Conservation (phyloP, 2,888 invertebrate genomes). For the Rhyacophila evoluta region DNA sequence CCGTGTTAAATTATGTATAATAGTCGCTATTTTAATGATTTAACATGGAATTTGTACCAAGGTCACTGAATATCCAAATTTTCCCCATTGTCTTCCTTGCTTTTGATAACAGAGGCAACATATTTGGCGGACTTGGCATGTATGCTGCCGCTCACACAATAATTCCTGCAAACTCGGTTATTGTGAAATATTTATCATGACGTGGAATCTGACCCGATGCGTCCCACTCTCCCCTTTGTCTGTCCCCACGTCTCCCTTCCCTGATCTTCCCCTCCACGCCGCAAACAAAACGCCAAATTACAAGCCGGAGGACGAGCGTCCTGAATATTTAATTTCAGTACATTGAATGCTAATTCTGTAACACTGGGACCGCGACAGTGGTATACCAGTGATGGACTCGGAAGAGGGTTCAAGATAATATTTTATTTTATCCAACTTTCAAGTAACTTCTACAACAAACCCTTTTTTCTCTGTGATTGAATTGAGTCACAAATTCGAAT, state of each 20-base stretch:
- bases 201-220: constrained; percentile 33
- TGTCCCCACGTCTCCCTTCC: background rate
- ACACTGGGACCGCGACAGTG: background rate
- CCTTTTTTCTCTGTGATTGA: too few relatives aligned
- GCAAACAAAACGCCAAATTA: constrained; percentile 41
- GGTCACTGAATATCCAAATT: background rate
- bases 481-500: too few relatives aligned
- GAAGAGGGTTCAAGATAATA: too few relatives aligned
- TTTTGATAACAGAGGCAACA: background rate
- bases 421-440: too few relatives aligned
- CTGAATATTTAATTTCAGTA: constrained; percentile 36
- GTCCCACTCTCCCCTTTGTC: background rate
- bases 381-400: background rate
- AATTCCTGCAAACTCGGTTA: constrained; percentile 15
- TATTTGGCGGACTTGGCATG: background rate
- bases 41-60: too few relatives aligned
- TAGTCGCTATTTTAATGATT: too few relatives aligned
- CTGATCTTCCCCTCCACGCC: constrained; percentile 4
- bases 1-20: too few relatives aligned
- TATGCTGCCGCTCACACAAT: constrained; percentile 8
- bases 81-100: background rate
- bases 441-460: too few relatives aligned
- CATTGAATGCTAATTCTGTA: constrained; percentile 24
- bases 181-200: constrained; percentile 33
- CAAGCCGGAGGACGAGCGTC: constrained; percentile 26